phyloP scores from a whole-genome alignment of 2,888 invertebrate species.

The Trichogramma dendrolimi region DNA sequence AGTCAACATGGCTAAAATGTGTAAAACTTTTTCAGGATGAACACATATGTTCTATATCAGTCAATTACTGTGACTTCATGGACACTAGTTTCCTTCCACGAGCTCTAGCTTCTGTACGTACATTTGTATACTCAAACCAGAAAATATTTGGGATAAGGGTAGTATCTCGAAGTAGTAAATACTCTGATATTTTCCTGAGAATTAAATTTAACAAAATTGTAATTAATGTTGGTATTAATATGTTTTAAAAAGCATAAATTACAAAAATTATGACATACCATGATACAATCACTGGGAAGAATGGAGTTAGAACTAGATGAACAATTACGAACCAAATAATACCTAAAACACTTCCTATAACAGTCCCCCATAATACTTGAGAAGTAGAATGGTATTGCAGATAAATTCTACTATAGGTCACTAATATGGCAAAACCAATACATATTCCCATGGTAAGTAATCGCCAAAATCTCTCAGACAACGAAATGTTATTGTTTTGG shows the following conservation, averaged over 20 bases:
- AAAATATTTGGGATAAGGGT: slow-evolving; percentile 86
- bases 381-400: slow-evolving; percentile 78
- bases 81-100: slow-evolving; percentile 76
- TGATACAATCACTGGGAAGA: slow-evolving; percentile 79
- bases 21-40: slow-evolving; percentile 9
- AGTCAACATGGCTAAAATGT: slow-evolving; percentile 10
- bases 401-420: slow-evolving; percentile 73
- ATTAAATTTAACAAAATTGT: slow-evolving; percentile 7
- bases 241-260: neutral
- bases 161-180: slow-evolving; percentile 80
- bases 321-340: slow-evolving; percentile 78
- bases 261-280: slow-evolving; percentile 62
- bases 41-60: slow-evolving; percentile 40
- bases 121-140: slow-evolving; percentile 90
- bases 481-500: slow-evolving; percentile 74
- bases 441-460: slow-evolving; percentile 63
- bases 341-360: slow-evolving; percentile 72
- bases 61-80: slow-evolving; percentile 69
- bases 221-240: slow-evolving; percentile 3
- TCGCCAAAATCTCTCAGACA: slow-evolving; percentile 72
- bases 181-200: slow-evolving; percentile 79
- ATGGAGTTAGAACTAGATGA: slow-evolving; percentile 74
- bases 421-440: slow-evolving; percentile 58
- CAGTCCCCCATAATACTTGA: slow-evolving; percentile 76
- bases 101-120: slow-evolving; percentile 76